phyloP scores from a whole-genome alignment of 2,888 invertebrate species.

The Torymus auratus region DNA sequence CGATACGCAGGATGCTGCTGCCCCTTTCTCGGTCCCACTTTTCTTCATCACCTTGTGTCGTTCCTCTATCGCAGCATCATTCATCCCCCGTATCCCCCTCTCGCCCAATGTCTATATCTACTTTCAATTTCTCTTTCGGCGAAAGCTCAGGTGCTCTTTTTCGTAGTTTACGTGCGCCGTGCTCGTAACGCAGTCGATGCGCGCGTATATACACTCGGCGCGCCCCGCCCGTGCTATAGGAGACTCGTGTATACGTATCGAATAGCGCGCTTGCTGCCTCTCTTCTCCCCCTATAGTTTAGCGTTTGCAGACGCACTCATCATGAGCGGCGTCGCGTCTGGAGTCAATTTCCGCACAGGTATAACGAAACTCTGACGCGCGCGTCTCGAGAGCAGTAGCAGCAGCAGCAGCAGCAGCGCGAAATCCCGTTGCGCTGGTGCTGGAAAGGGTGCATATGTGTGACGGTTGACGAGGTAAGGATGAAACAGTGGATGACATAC shows the following conservation, averaged over 20 bases:
- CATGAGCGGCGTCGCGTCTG: conserved; percentile 43
- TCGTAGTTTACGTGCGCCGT: conserved; percentile 10
- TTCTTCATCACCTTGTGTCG: conserved; percentile 22
- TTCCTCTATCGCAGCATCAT: conserved; percentile 19
- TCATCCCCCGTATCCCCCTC: not conserved
- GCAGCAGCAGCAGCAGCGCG: too few relatives aligned
- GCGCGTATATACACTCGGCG: too few relatives aligned
- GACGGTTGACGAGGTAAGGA: too few relatives aligned
- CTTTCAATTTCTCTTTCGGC: conserved; percentile 39
- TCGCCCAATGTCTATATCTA: not conserved
- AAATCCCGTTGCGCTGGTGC: too few relatives aligned
- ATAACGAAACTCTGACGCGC: conserved; percentile 32
- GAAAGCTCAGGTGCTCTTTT: conserved; percentile 19
- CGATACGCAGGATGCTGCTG: not conserved
- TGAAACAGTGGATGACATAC: too few relatives aligned
- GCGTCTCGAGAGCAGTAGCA: too few relatives aligned
- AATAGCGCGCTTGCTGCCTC: not conserved
- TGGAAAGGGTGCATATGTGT: too few relatives aligned
- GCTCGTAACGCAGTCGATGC: too few relatives aligned
- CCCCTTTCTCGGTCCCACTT: conserved; percentile 1
- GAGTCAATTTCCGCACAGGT: conserved; percentile 64
- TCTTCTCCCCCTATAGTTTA: not conserved
- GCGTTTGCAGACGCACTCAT: not conserved
- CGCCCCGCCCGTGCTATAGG: too few relatives aligned
- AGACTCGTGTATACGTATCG: too few relatives aligned